These are phyloP conservation scores for Epizoanthus stellaris DNA, from an alignment of 92 coral and sea anemone genomes.

Conservation along the genomic window DNA sequence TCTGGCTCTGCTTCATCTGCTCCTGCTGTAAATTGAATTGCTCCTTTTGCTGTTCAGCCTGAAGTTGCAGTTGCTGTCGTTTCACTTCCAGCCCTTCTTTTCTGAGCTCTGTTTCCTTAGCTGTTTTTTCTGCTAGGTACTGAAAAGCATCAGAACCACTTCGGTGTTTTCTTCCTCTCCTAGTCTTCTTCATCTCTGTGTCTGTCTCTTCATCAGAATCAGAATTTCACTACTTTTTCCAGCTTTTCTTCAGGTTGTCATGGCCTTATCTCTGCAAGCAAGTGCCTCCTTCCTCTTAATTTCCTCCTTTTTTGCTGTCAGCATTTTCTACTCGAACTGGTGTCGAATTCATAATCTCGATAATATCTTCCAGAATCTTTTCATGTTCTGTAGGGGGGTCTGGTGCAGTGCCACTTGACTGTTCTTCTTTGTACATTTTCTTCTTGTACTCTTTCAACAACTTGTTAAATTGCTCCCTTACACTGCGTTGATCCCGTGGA, in stretches of 20 bases:
- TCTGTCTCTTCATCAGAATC: constrained; percentile 63
- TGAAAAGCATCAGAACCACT: constrained; percentile 66
- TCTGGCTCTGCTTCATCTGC: constrained; percentile 59
- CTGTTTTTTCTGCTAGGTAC: constrained; percentile 66
- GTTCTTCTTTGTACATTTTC: constrained; percentile 56
- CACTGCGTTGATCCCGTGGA: constrained; percentile 71
- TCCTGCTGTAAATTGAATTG: constrained; percentile 53
- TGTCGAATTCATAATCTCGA: constrained; percentile 68
- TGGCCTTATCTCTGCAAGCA: constrained; percentile 68
- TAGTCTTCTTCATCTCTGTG: constrained; percentile 44
- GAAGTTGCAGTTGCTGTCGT: constrained; percentile 57
- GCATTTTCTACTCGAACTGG: constrained; percentile 50
- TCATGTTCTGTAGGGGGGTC: constrained; percentile 72
- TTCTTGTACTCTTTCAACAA: constrained; percentile 65
- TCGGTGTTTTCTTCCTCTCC: constrained; percentile 70
- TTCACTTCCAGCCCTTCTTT: constrained; percentile 68
- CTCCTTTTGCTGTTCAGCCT: constrained; percentile 63
- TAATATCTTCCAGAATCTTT: constrained; percentile 63
- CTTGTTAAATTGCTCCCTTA: constrained; percentile 74
- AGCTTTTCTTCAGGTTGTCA: constrained; percentile 73
- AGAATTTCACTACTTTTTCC: constrained; percentile 55
- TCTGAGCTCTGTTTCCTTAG: constrained; percentile 61
- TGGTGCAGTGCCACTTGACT: constrained; percentile 68
- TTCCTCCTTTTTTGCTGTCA: constrained; percentile 52
- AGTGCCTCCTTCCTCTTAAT: constrained; percentile 74